A percentile compares a stretch with the other conserved stretches of the same genome.
These are phyloP conservation scores for Mya arenaria DNA, from an alignment of 1,140 invertebrate species.

Conservation along the genomic window DNA sequence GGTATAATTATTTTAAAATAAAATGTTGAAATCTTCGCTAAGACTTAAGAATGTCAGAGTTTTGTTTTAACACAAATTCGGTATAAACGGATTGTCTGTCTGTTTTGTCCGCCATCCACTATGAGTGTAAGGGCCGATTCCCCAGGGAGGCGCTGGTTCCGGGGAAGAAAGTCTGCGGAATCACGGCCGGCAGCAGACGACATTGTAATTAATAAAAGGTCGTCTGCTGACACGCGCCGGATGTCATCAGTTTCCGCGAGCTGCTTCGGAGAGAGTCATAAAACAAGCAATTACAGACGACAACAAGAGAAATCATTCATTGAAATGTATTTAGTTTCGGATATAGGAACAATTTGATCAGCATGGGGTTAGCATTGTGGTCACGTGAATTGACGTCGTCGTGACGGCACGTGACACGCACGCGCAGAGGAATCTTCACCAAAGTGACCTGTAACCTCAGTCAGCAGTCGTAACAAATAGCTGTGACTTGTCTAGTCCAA, in stretches of 20 bases:
- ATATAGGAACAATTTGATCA: conserved; percentile 36
- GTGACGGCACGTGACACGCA: conserved; percentile 2
- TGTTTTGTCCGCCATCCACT: too few relatives aligned
- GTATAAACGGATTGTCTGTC: too few relatives aligned
- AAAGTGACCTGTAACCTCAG: too few relatives aligned
- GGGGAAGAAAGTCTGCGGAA: too few relatives aligned
- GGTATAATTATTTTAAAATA: too few relatives aligned
- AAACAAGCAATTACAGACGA: neutral
- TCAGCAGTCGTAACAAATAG: too few relatives aligned
- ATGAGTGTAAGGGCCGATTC: too few relatives aligned
- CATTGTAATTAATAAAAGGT: conserved; percentile 21
- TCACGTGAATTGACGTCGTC: neutral
- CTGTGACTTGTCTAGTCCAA: too few relatives aligned
- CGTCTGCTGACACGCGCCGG: neutral
- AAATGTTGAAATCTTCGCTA: too few relatives aligned
- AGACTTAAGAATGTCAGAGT: too few relatives aligned
- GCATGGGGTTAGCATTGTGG: neutral
- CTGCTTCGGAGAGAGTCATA: neutral
- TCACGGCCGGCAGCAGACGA: neutral
- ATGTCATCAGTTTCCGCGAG: conserved; percentile 34
- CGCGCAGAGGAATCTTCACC: neutral
- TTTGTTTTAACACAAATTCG: too few relatives aligned
- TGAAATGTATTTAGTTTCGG: conserved; percentile 41
- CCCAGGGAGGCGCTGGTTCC: too few relatives aligned
- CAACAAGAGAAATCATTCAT: conserved; percentile 6